phyloP scores from a whole-genome alignment of 2,113 vertebrate genomes.

The Elanoides forficatus region DNA sequence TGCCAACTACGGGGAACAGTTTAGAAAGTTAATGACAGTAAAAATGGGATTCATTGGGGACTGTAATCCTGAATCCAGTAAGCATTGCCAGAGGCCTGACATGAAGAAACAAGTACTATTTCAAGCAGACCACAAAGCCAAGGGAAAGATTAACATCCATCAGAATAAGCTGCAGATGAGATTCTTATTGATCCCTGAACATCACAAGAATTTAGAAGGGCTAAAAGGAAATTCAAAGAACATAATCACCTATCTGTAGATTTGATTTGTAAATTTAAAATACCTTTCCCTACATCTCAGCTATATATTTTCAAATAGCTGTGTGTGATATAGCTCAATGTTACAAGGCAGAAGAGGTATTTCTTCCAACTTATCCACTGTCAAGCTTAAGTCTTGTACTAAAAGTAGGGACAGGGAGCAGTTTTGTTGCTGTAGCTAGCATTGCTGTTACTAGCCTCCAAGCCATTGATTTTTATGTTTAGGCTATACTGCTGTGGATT shows the following conservation, averaged over 20 bases:
- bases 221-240: neutral
- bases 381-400: neutral
- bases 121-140: slow-evolving; percentile 1
- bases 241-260: neutral
- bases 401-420: neutral
- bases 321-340: neutral
- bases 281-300: neutral
- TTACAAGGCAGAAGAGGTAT: neutral
- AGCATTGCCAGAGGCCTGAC: slow-evolving; percentile 32
- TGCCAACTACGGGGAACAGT: slow-evolving; percentile 2
- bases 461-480: neutral
- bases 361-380: neutral
- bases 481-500: neutral
- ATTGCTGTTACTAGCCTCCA: neutral
- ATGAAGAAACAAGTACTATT: slow-evolving; percentile 33
- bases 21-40: slow-evolving; percentile 30
- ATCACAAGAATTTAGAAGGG: neutral
- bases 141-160: slow-evolving; percentile 29
- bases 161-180: neutral
- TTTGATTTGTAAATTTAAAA: neutral
- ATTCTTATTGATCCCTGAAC: neutral
- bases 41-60: slow-evolving; percentile 12
- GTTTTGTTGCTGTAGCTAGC: neutral
- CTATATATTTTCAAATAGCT: neutral
- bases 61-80: neutral